phyloP scores from a whole-genome alignment of 2,888 invertebrate species.

The Agrochola lota region DNA sequence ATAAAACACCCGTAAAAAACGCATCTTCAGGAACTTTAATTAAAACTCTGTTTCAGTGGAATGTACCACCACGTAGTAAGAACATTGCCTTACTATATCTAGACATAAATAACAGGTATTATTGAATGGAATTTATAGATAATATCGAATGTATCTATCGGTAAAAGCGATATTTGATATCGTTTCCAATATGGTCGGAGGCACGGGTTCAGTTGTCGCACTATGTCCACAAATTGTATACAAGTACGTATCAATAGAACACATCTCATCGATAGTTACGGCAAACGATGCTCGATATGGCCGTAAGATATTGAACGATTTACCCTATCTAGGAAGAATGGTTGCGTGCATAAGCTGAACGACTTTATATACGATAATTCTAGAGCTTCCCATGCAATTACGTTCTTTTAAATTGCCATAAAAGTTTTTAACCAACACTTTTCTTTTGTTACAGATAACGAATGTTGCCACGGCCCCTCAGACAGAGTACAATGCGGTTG shows the following conservation, averaged over 20 bases:
- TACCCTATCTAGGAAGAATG: conserved; percentile 70
- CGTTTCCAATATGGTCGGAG: conserved; percentile 65
- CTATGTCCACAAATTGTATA: conserved; percentile 66
- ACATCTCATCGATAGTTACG: conserved; percentile 69
- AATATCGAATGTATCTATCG: conserved; percentile 52
- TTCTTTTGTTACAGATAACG: conserved; percentile 88
- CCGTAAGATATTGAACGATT: conserved; percentile 72
- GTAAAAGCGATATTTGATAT: conserved; percentile 60
- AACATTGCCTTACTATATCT: conserved; percentile 7
- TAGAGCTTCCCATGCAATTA: conserved; percentile 80
- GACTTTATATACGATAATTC: conserved; percentile 74
- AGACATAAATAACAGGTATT: conserved; percentile 52
- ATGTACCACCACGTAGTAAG: neutral
- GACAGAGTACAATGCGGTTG: conserved; percentile 85
- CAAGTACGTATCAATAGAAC: conserved; percentile 66
- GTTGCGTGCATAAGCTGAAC: conserved; percentile 77
- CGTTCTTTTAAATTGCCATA: conserved; percentile 75
- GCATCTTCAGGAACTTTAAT: conserved; percentile 44
- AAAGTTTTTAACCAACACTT: conserved; percentile 78
- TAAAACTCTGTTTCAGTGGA: conserved; percentile 22
- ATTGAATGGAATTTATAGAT: conserved; percentile 62
- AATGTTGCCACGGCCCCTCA: conserved; percentile 86
- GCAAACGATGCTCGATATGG: conserved; percentile 71
- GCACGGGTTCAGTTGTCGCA: conserved; percentile 66
- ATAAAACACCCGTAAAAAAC: conserved; percentile 36